phyloP scores from a whole-genome alignment of 2,888 invertebrate genomes.

The Drosophila flavopinicola region DNA sequence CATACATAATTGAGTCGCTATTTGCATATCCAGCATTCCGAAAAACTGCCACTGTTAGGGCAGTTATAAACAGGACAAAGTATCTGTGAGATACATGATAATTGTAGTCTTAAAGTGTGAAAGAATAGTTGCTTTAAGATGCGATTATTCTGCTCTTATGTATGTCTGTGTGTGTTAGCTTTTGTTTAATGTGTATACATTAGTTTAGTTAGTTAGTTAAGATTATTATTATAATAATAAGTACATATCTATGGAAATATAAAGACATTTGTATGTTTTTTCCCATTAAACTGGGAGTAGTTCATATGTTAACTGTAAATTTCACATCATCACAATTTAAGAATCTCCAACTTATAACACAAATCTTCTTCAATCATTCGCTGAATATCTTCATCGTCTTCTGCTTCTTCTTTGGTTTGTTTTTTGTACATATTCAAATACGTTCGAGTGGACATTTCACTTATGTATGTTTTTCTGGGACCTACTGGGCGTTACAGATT shows the following conservation, averaged over 20 bases:
- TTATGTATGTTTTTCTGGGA: background rate
- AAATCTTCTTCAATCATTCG: conserved; percentile 23
- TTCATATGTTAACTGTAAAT: conserved; percentile 85
- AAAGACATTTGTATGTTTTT: conserved; percentile 78
- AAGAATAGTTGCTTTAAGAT: conserved; percentile 25
- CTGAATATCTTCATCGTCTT: conserved; percentile 19
- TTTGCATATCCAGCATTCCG: conserved; percentile 7
- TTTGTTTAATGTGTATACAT: conserved; percentile 38
- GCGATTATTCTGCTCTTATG: conserved; percentile 20
- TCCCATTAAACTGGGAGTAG: conserved; percentile 84
- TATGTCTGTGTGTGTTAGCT: conserved; percentile 22
- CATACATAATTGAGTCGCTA: conserved; percentile 45
- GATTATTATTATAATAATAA: conserved; percentile 58
- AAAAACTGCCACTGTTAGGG: conserved; percentile 17
- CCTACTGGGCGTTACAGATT: conserved; percentile 20
- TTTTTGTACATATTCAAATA: conserved; percentile 43
- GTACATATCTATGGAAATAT: conserved; percentile 70
- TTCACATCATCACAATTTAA: conserved; percentile 85
- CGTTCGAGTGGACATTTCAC: conserved; percentile 18
- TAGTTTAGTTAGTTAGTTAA: conserved; percentile 61
- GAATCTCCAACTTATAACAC: conserved; percentile 73
- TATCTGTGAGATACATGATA: conserved; percentile 24
- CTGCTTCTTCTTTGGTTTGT: background rate
- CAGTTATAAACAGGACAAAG: conserved; percentile 47
- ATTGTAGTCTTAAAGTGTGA: conserved; percentile 10